Evolutionary conservation across 2,113 vertebrate species (phyloP).

Genomic region (Epinephelus cyanopodus): DNA sequence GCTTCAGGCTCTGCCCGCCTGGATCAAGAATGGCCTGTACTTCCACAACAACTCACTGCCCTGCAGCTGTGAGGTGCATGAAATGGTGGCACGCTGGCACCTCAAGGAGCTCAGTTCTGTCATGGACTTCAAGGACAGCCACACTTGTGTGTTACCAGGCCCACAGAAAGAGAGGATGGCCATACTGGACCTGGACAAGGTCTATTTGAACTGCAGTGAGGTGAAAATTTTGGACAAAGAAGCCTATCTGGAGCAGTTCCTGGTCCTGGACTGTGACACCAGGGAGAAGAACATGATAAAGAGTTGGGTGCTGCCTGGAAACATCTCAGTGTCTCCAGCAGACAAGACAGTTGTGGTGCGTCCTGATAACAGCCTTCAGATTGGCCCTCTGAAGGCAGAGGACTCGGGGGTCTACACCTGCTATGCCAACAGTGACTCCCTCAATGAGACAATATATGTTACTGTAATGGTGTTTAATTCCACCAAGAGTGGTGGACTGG

Average conservation of each 20-base stretch:
- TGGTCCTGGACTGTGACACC: conserved; percentile 91
- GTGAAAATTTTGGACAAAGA: conserved; percentile 84
- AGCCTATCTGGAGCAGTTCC: conserved; percentile 87
- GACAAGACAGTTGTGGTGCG: conserved; percentile 80
- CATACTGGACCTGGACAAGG: conserved; percentile 82
- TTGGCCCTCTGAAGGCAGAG: conserved; percentile 84
- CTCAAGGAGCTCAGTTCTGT: conserved; percentile 88
- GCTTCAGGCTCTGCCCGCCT: conserved; percentile 89
- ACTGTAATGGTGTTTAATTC: conserved; percentile 92
- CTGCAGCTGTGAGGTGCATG: conserved; percentile 91
- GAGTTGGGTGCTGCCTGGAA: conserved; percentile 90
- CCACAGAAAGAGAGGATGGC: conserved; percentile 66
- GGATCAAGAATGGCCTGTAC: conserved; percentile 94
- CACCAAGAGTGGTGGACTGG: conserved; percentile 86
- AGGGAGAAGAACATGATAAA: conserved; percentile 85
- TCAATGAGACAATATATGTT: conserved; percentile 94
- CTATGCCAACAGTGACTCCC: conserved; percentile 87
- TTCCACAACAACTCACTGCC: conserved; percentile 91
- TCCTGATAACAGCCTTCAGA: conserved; percentile 86
- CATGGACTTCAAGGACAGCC: conserved; percentile 88
- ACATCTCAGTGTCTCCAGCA: conserved; percentile 76
- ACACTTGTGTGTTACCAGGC: conserved; percentile 81
- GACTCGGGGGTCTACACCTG: conserved; percentile 93
- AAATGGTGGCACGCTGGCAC: conserved; percentile 88
- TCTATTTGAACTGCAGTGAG: conserved; percentile 93